A percentile compares a stretch with the other conserved stretches of the same genome.
phyloP scores from a whole-genome alignment of 2,797 vertebrate genomes.

The Mus caroli region DNA sequence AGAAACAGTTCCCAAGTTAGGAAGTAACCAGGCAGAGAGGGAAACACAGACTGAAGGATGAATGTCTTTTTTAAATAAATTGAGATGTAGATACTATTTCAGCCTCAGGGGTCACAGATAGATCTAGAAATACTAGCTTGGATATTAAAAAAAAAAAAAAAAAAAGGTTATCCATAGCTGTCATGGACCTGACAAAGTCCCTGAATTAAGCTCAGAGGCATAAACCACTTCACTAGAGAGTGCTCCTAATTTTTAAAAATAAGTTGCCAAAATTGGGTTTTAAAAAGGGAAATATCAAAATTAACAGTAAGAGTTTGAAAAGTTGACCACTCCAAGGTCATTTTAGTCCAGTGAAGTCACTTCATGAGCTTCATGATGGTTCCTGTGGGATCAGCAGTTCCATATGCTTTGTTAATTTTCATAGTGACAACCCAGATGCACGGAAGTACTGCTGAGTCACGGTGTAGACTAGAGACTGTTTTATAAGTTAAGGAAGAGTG shows the following conservation, averaged over 20 bases:
- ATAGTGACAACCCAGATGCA: not conserved
- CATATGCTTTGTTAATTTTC: not conserved
- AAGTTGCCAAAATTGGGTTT: not conserved
- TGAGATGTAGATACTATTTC: not conserved
- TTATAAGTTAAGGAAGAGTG: not conserved
- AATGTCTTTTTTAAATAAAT: constrained; percentile 17
- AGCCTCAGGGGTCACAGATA: constrained; percentile 13
- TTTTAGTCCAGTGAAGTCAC: not conserved
- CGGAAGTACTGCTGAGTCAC: not conserved
- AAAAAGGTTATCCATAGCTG: constrained; percentile 29
- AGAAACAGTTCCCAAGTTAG: not conserved
- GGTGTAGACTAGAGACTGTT: not conserved
- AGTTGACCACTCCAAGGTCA: not conserved
- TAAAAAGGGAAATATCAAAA: constrained; percentile 14
- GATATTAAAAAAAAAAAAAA: not conserved
- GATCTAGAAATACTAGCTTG: not conserved
- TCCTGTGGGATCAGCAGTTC: not conserved
- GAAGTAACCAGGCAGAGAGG: constrained; percentile 8
- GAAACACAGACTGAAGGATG: constrained; percentile 47
- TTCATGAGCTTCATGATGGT: not conserved
- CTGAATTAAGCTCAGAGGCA: not conserved
- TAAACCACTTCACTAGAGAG: not conserved
- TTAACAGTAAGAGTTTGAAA: not conserved
- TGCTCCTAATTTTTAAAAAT: not conserved
- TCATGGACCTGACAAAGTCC: not conserved